A percentile compares a stretch with the other conserved stretches of the same genome.
Evolutionary conservation across 2,888 invertebrate species (phyloP).

Genomic region (Diloba caeruleocephala): DNA sequence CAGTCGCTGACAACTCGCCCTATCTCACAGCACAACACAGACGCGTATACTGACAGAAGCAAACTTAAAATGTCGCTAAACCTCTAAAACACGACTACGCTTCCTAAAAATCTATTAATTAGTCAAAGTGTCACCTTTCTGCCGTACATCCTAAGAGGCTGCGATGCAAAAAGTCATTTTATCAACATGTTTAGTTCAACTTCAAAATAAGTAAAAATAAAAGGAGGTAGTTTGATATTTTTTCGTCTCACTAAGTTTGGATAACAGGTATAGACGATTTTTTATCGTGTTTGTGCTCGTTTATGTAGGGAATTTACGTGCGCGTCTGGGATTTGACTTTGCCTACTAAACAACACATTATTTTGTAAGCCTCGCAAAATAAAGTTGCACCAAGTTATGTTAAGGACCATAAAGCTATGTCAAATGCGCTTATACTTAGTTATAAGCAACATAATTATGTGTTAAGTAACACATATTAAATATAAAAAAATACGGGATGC

Average conservation of each 20-base stretch:
- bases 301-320: conserved; percentile 15
- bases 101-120: conserved; percentile 59
- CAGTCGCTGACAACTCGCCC: conserved; percentile 44
- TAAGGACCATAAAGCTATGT: too few species aligned
- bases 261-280: conserved; percentile 10
- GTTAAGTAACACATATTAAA: too few species aligned
- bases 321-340: conserved; percentile 20
- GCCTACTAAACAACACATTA: conserved; percentile 3
- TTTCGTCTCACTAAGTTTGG: conserved; percentile 10
- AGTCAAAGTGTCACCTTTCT: conserved; percentile 80
- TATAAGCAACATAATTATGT: too few species aligned
- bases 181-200: conserved; percentile 58
- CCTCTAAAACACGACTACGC: conserved; percentile 56
- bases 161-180: conserved; percentile 82
- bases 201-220: conserved; percentile 36
- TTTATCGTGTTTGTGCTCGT: conserved; percentile 23
- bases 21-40: conserved; percentile 52
- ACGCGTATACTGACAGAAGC: conserved; percentile 54
- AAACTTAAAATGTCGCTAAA: conserved; percentile 54
- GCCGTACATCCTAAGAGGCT: conserved; percentile 87
- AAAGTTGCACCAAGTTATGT: conserved; percentile 21
- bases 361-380: conserved; percentile 40
- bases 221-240: conserved; percentile 31
- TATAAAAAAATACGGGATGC: too few species aligned
- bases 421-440: too few species aligned